Evolutionary conservation across 2,888 invertebrate genomes (phyloP), one percentile per base, ranked within the genome.

Genomic region (Subacronicta megacephala): DNA sequence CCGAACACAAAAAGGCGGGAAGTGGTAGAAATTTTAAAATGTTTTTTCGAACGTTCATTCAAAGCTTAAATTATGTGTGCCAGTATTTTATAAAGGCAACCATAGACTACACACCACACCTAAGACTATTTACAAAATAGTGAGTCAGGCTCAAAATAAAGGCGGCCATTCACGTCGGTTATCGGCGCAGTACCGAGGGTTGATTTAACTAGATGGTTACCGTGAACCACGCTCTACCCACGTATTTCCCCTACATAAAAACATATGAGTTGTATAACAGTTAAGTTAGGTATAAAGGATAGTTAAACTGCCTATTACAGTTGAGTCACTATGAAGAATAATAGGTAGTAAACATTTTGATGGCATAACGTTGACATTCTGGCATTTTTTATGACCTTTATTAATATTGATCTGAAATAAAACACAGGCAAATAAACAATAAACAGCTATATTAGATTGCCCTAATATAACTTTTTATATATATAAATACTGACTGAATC

Each of bases 161-260:
- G 60, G 58, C 51, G 66, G 54, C 71, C 40, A 64, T 77, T 77
- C 76, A 70, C 66, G 65, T 64, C 51, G 61, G 73, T 75, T 78
- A 78, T 77, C 73, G 75, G 55, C 62, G 65, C 55, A 52, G 59
- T 54, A 47, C 64, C 58, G 64, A 70, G 75, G 72, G 72, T 77
- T 76, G 77, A 77, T 80, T 81, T 79, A 81, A 81, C 81, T 77
- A 72, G 78, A 80, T 69, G 79, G 77, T 69, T 68, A 62, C 77
- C 65, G 70, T 69, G 74, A 75, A 75, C 77, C 64, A 69, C 68
- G 70, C 64, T 72, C 62, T 61, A 51, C 62, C 64, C 72, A 60
- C 68, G 62, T 69, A 72, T 67, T 76, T 73, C 72, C 77, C 78
- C 72, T 61, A 61, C 60, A 72, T 66, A 70, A 62, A 57, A 42